Percentiles rank a stretch among this genome's conserved stretches.
These are phyloP conservation scores for Neodiprion pinetum DNA, from an alignment of 1,140 invertebrate species.

Conservation along the genomic window DNA sequence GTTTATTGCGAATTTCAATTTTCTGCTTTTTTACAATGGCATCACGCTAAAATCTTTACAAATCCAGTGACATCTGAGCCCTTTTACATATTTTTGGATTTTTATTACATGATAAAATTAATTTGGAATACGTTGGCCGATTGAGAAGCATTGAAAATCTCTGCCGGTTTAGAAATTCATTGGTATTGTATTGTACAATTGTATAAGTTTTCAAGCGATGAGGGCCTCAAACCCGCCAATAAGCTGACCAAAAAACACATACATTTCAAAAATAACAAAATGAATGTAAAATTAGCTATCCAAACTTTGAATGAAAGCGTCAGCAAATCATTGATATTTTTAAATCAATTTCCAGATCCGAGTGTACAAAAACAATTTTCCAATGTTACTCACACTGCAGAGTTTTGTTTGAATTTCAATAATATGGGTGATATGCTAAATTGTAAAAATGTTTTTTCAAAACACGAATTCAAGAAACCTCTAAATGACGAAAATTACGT, in stretches of 20 bases:
- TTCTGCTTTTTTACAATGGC: no score
- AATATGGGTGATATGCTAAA: background rate
- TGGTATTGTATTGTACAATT: conserved; percentile 41
- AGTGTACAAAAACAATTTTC: conserved; percentile 34
- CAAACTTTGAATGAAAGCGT: conserved; percentile 45
- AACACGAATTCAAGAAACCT: background rate
- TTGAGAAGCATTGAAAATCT: conserved; percentile 20
- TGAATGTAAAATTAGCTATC: conserved; percentile 44
- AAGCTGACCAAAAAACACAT: conserved; percentile 44
- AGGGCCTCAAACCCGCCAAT: conserved; percentile 39
- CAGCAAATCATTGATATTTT: conserved; percentile 36
- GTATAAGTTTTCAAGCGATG: conserved; percentile 33
- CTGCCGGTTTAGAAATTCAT: conserved; percentile 30
- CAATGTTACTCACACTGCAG: conserved; percentile 36
- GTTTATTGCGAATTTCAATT: no score
- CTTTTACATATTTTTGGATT: conserved; percentile 29
- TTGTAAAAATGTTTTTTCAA: conserved; percentile 11
- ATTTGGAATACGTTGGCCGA: conserved; percentile 38
- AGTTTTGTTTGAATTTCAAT: conserved; percentile 24
- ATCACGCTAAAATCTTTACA: conserved; percentile 22
- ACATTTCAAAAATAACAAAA: conserved; percentile 41
- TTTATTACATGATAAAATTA: conserved; percentile 35
- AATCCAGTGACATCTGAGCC: conserved; percentile 29
- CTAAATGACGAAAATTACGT: background rate
- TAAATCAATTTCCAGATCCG: conserved; percentile 28